Percentiles rank a stretch among this genome's conserved stretches.
Conservation (phyloP, 2,888 invertebrate species). For the Euzophera pinguis region DNA sequence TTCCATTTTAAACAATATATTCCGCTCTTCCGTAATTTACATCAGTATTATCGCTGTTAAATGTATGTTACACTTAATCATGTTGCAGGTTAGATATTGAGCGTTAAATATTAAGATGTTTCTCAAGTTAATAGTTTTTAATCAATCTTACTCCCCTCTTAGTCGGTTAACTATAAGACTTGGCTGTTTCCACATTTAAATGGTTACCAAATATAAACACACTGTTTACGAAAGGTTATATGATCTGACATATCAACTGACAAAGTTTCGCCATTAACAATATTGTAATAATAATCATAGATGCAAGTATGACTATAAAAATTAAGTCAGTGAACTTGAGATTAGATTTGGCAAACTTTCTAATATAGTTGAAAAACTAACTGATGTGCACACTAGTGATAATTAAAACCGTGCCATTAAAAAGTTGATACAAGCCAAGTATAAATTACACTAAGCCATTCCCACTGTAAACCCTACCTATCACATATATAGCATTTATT, state of each 20-base stretch:
- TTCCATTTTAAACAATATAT: conserved; percentile 49
- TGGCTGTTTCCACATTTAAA: conserved; percentile 40
- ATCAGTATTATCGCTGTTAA: conserved; percentile 50
- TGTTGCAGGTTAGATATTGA: conserved; percentile 45
- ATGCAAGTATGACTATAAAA: not conserved
- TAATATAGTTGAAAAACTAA: not conserved
- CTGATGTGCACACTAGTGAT: not conserved
- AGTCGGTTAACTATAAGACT: conserved; percentile 52
- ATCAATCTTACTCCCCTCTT: conserved; percentile 52
- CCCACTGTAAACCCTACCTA: conserved; percentile 17
- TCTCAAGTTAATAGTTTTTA: conserved; percentile 42
- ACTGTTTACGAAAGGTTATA: not conserved
- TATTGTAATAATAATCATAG: not conserved
- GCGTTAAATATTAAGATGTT: conserved; percentile 48
- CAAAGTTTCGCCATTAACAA: not conserved
- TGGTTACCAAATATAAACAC: not conserved
- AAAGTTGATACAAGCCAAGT: conserved; percentile 24
- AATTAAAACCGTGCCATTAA: conserved; percentile 5
- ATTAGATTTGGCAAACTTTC: not conserved
- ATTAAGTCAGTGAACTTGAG: not conserved
- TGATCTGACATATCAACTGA: not conserved
- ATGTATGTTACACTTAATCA: conserved; percentile 42
- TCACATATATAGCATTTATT: conserved; percentile 13
- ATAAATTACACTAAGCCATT: conserved; percentile 20
- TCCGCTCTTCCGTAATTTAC: conserved; percentile 36